Evolutionary conservation across 2,113 vertebrate genomes (phyloP).

Genomic region (Dasyprocta punctata): DNA sequence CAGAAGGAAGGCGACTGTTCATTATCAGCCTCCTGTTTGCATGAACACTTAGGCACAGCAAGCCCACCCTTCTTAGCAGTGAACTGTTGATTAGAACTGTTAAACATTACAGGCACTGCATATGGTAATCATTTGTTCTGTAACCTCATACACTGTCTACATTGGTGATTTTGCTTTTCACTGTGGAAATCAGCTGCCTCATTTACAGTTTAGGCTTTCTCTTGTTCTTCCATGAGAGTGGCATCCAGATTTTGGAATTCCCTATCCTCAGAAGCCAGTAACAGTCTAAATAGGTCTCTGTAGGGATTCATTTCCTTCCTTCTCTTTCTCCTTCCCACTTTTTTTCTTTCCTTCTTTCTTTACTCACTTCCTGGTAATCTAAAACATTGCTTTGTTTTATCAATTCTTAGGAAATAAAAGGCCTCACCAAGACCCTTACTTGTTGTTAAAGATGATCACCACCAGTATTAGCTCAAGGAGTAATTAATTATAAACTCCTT

Average conservation of each 20-base stretch:
- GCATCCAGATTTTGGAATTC: neutral
- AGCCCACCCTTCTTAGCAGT: neutral
- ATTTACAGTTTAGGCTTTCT: neutral
- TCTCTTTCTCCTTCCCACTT: neutral
- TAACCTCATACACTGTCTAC: neutral
- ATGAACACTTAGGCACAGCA: neutral
- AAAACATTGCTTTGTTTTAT: neutral
- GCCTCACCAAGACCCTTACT: rapidly evolving
- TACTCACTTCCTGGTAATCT: neutral
- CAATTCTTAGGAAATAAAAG: neutral
- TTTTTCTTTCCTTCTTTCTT: neutral
- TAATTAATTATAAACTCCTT: constrained; percentile 43
- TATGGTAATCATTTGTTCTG: neutral
- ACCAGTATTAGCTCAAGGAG: neutral
- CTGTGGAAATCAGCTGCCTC: neutral
- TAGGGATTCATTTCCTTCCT: neutral
- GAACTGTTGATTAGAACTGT: neutral
- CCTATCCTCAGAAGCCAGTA: neutral
- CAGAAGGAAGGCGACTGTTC: neutral
- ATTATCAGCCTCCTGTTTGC: neutral
- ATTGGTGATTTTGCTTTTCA: neutral
- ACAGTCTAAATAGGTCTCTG: neutral
- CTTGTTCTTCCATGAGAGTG: neutral
- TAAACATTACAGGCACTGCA: neutral
- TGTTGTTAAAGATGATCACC: neutral